A percentile compares a stretch with the other conserved stretches of the same genome.
Conservation (phyloP, 2,797 vertebrate genomes). For the Hippopotamyrus pictus region DNA sequence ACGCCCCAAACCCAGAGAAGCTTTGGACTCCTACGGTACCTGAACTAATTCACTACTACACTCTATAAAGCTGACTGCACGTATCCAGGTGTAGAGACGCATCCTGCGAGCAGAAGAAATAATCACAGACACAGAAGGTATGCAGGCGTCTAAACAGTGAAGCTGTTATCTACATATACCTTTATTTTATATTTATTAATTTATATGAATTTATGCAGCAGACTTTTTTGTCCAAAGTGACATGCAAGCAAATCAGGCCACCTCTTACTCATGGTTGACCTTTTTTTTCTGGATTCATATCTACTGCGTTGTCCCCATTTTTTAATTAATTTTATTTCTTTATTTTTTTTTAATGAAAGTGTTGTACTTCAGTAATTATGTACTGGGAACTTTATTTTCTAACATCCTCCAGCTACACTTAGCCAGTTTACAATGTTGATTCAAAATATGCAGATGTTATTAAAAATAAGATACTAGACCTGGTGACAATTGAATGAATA, state of each 20-base stretch:
- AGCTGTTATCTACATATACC: background rate
- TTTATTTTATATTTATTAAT: background rate
- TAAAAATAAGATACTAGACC: conserved; percentile 3
- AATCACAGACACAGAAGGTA: background rate
- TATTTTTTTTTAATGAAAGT: conserved; percentile 4
- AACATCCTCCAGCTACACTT: background rate
- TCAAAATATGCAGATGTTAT: background rate
- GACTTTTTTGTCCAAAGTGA: background rate
- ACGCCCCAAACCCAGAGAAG: background rate
- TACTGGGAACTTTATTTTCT: background rate
- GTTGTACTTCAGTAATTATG: conserved; percentile 2
- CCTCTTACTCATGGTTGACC: background rate
- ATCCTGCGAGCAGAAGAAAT: background rate
- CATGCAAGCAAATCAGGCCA: background rate
- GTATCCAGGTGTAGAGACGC: background rate
- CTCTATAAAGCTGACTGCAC: background rate
- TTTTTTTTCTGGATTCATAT: background rate
- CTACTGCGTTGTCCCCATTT: background rate
- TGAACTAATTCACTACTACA: background rate
- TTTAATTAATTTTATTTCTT: background rate
- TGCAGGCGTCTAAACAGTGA: background rate
- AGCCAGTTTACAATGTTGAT: background rate
- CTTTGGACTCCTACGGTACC: background rate
- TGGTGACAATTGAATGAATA: background rate
- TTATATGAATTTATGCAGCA: background rate